Evolutionary conservation across 2,797 vertebrate species (phyloP).

Genomic region (Cirrhinus mrigala): DNA sequence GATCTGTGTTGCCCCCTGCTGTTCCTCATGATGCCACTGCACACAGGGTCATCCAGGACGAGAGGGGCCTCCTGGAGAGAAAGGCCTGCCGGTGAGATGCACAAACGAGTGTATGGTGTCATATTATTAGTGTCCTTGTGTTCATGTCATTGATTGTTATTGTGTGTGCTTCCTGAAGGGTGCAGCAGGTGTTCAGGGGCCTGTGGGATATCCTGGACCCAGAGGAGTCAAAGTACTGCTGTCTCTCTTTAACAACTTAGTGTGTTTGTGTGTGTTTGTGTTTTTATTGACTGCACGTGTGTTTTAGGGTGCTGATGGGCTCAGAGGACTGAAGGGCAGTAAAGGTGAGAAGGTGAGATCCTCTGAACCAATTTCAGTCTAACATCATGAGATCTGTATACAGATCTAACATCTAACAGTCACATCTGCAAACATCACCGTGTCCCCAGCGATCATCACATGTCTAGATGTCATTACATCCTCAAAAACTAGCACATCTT

Average conservation of each 20-base stretch:
- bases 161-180: conserved; percentile 72
- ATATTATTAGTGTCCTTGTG: conserved; percentile 13
- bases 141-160: background rate
- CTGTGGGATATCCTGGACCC: conserved; percentile 85
- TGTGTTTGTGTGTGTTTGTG: background rate
- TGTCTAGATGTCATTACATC: too few relatives aligned
- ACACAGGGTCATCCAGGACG: conserved; percentile 94
- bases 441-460: background rate
- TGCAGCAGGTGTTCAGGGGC: conserved; percentile 84
- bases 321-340: conserved; percentile 93
- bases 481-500: too few relatives aligned
- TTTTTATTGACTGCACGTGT: conserved; percentile 6
- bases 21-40: conserved; percentile 42
- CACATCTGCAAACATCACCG: background rate
- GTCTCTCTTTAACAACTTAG: background rate
- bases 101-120: background rate
- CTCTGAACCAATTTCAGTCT: background rate
- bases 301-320: conserved; percentile 91
- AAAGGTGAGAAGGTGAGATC: conserved; percentile 95
- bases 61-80: conserved; percentile 94
- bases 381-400: too few relatives aligned
- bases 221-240: conserved; percentile 85
- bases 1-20: conserved; percentile 6
- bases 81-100: conserved; percentile 86
- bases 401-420: too few relatives aligned